Evolutionary conservation across 2,797 vertebrate species (phyloP), one percentile per base, ranked within the genome.

Genomic region (Merluccius polli): DNA sequence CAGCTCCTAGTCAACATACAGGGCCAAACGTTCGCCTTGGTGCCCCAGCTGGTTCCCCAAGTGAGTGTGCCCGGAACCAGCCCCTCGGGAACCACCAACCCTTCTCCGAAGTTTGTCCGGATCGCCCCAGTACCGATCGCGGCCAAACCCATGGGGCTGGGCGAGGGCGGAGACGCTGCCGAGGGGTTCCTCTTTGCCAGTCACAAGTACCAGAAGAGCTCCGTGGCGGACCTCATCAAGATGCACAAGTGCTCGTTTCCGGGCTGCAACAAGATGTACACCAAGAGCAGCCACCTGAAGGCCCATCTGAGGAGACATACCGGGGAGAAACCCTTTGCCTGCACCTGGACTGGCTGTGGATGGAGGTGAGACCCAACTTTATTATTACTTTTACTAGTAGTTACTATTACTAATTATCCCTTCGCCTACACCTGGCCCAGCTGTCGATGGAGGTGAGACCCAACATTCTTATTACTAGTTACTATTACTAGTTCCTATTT

Each of bases 221-320:
- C 96, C 0, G 95, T 97, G 4, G 94, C 97, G 12, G 97, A 99
- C 93, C 96, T 99, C 73, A 96, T 99, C 87, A 99, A 99, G 95
- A 99, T 99, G 98, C 98, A 99, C 91, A 98, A 98, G 93, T 99
- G 98, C 87, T 96, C 96, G 89, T 99, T 99, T 83, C 95, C 96
- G 0, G 95, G 97, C 80, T 99, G 98, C 86, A 96, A 95, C 91
- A 99, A 99, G 94, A 98, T 98, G 97, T 99, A 99, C 92, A 98
- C 98, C 41, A 99, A 99, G 91, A 99, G 98, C 92, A 99, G 98
- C 88, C 98, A 99, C 84, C 94, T 99, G 74, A 99, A 99, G 92
- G 98, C 98, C 48, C 98, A 99, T 83, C 94, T 99, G 87, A 94
- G 98, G 87, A 94, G 98, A 81, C 98, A 99, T 89, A 99, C 98